Evolutionary conservation across 2,888 invertebrate genomes (phyloP).

Genomic region (Diloba caeruleocephala): DNA sequence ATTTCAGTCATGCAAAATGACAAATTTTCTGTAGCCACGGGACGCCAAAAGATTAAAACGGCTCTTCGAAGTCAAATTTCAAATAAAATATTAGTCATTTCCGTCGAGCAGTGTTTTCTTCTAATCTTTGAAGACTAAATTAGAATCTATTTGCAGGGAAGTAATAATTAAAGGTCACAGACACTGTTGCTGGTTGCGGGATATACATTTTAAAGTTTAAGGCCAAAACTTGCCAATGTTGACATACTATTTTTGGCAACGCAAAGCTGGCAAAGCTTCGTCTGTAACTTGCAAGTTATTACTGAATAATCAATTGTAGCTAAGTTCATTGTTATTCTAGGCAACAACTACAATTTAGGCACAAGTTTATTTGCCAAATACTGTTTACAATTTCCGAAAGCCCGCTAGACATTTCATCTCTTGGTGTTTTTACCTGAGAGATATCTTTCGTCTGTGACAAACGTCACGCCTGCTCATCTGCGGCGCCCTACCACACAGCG

Average conservation of each 20-base stretch:
- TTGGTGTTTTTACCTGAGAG: no score
- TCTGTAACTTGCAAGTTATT: conserved; percentile 7
- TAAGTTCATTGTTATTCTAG: conserved; percentile 21
- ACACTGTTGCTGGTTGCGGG: conserved; percentile 10
- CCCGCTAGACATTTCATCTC: conserved; percentile 8
- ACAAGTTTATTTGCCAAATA: conserved; percentile 36
- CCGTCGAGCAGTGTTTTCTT: conserved; percentile 36
- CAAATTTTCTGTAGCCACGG: conserved; percentile 37
- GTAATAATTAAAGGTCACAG: conserved; percentile 24
- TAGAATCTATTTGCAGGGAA: conserved; percentile 27
- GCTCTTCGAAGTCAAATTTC: conserved; percentile 42
- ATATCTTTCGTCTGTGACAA: no score
- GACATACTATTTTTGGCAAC: conserved; percentile 13
- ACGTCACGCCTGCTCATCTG: no score
- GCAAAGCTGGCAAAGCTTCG: neutral
- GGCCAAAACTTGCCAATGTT: conserved; percentile 9
- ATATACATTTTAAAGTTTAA: conserved; percentile 18
- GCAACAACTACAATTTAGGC: conserved; percentile 12
- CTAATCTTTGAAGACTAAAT: conserved; percentile 48
- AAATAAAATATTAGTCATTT: conserved; percentile 41
- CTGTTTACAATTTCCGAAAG: conserved; percentile 36
- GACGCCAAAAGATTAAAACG: conserved; percentile 41
- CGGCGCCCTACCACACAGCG: no score
- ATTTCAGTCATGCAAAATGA: conserved; percentile 52
- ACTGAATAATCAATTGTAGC: conserved; percentile 9